Base-by-base conservation (phyloP, 2,113 vertebrate genomes). In the Ciconia maguari region DNA sequence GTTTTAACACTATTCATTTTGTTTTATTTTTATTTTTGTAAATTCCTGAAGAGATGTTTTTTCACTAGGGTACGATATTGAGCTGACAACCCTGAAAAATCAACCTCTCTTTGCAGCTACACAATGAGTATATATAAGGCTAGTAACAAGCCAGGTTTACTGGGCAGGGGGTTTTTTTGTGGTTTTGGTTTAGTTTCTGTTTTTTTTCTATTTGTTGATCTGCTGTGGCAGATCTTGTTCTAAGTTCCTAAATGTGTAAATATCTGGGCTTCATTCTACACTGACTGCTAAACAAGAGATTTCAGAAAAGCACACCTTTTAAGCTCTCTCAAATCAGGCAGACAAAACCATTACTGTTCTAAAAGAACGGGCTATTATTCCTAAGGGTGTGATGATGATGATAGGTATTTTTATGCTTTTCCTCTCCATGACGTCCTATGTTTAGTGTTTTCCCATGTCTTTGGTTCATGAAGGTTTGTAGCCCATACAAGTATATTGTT, bases 1-100 rank as follows among this genome's bases (percentile, higher is more conserved):
- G 95, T 92, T 93, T 95, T 94, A 97, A 18, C 57, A 81, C 78
- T 93, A 64, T 95, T 85, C 42, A 77, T 91, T 94, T 96, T 90
- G 83, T 58, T 92, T 71, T 74, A 32, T 78, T 95, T 91, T 86
- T 29, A 14, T 44, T 91, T 94, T 96, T 96, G 79, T 46, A 1
- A 78, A 68, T 94, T 93, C 55, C 41, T 93, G 51, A 93, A 84
- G 62, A 94, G 49, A 49, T 20, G 2, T 85, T 93, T 88, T 87
- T 89, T 83, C 61, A 82, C 7, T 57, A 16, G 57, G 66, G 11
- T 80, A 49, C 90, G 58, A 65, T 80, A 89, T 26, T 85, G 66
- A 96, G 13, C 74, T 96, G 84, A 75, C 27, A 66, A 13, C 41
- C 48, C 69, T 94, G 85, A 93, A 89, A 91, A 94, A 85, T 44